Evolutionary conservation across 1,140 invertebrate genomes (phyloP).

Genomic region (Teleopsis dalmanni): DNA sequence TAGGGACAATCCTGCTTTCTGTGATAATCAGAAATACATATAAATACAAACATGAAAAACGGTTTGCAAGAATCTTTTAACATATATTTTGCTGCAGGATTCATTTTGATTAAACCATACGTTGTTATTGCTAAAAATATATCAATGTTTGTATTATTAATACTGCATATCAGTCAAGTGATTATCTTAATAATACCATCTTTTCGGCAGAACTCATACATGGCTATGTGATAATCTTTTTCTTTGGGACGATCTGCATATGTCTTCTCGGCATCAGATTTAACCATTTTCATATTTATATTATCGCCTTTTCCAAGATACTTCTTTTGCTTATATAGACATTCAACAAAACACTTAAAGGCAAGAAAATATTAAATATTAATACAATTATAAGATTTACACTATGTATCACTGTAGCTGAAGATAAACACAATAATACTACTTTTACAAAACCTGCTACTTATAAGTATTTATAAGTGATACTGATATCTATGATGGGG

Average conservation of each 20-base stretch:
- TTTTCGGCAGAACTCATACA: slow-evolving; percentile 24
- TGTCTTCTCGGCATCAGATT: slow-evolving; percentile 19
- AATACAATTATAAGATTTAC: background rate
- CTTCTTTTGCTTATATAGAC: slow-evolving; percentile 28
- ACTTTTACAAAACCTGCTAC: too few relatives aligned
- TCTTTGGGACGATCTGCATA: slow-evolving; percentile 24
- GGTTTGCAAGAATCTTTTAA: slow-evolving; percentile 23
- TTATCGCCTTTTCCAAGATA: slow-evolving; percentile 27
- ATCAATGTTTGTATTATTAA: background rate
- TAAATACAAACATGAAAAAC: slow-evolving; percentile 21
- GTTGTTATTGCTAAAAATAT: slow-evolving; percentile 11
- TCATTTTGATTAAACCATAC: slow-evolving; percentile 17
- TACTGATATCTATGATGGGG: too few relatives aligned
- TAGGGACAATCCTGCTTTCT: slow-evolving; percentile 27
- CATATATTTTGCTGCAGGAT: slow-evolving; percentile 16
- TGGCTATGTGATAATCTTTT: slow-evolving; percentile 20
- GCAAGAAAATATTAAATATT: background rate
- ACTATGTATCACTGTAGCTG: too few relatives aligned
- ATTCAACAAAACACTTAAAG: slow-evolving; percentile 29
- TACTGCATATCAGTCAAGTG: background rate
- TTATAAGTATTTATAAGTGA: too few relatives aligned
- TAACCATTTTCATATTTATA: slow-evolving; percentile 36
- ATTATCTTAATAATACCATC: slow-evolving; percentile 13
- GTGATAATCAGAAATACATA: slow-evolving; percentile 27
- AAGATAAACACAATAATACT: too few relatives aligned